Evolutionary conservation across 2,888 invertebrate genomes (phyloP).

Genomic region (Volucella inanis): DNA sequence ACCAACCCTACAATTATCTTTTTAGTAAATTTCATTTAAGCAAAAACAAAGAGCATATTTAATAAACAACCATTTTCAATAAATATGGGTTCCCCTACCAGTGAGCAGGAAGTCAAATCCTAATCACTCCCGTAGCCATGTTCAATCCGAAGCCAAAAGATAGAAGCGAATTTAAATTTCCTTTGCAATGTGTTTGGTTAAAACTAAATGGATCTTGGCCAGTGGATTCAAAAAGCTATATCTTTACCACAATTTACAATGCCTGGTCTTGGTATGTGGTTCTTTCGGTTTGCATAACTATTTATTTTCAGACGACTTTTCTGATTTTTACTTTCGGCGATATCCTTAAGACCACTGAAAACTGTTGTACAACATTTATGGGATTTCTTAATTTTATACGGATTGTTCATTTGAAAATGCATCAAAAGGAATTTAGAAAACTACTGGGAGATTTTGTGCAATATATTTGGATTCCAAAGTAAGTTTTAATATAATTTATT

Average conservation of each 20-base stretch:
- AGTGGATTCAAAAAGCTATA: constrained; percentile 52
- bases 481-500: constrained; percentile 65
- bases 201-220: constrained; percentile 83
- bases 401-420: constrained; percentile 80
- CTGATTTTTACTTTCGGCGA: constrained; percentile 79
- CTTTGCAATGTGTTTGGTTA: constrained; percentile 81
- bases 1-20: constrained; percentile 47
- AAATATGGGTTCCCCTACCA: constrained; percentile 20
- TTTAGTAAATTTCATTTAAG: constrained; percentile 5
- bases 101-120: not conserved
- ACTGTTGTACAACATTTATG: constrained; percentile 83
- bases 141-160: constrained; percentile 77
- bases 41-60: constrained; percentile 57
- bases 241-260: constrained; percentile 75
- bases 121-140: constrained; percentile 69
- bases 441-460: constrained; percentile 79
- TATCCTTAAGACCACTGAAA: constrained; percentile 81
- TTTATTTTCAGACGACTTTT: constrained; percentile 80
- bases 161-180: constrained; percentile 79
- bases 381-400: constrained; percentile 81
- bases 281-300: constrained; percentile 79
- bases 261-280: constrained; percentile 81
- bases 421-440: constrained; percentile 78
- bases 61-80: constrained; percentile 35
- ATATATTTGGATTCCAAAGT: constrained; percentile 82